A percentile compares a stretch with the other conserved stretches of the same genome.
Evolutionary conservation across 2,888 invertebrate genomes (phyloP).

Genomic region (Drosophila gaucha): DNA sequence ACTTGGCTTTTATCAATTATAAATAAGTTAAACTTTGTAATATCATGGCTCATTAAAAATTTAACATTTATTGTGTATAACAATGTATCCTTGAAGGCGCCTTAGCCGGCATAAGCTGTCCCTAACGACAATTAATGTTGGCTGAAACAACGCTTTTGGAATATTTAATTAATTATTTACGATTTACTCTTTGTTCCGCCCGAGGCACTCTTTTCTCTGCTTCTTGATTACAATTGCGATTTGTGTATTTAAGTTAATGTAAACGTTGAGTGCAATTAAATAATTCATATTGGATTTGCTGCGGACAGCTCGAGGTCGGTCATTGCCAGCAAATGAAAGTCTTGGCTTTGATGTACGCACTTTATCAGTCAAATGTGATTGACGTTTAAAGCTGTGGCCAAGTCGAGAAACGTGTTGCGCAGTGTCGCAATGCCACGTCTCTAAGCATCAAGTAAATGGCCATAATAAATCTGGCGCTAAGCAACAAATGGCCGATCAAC

Average conservation of each 20-base stretch:
- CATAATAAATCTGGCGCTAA: constrained; percentile 34
- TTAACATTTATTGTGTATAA: neutral
- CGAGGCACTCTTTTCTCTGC: no score
- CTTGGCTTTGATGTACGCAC: neutral
- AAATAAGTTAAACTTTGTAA: neutral
- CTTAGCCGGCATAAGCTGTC: constrained; percentile 9
- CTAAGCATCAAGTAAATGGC: constrained; percentile 32
- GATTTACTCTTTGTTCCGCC: constrained; percentile 14
- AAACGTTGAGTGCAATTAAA: constrained; percentile 28
- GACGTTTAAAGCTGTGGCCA: constrained; percentile 4
- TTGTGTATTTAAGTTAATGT: constrained; percentile 25
- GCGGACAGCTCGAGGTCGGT: constrained; percentile 30
- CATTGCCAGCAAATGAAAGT: constrained; percentile 28
- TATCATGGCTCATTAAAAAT: neutral
- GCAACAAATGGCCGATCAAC: constrained; percentile 33
- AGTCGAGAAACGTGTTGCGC: constrained; percentile 25
- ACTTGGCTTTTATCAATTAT: no score
- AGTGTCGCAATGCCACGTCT: constrained; percentile 30
- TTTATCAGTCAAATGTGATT: constrained; percentile 15
- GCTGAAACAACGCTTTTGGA: constrained; percentile 38
- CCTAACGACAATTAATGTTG: constrained; percentile 29
- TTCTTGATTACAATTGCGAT: constrained; percentile 50
- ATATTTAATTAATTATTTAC: constrained; percentile 56
- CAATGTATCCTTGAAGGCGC: constrained; percentile 25
- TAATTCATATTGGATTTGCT: constrained; percentile 27